Conservation (phyloP, 2,797 vertebrate species). For the Galago senegalensis region DNA sequence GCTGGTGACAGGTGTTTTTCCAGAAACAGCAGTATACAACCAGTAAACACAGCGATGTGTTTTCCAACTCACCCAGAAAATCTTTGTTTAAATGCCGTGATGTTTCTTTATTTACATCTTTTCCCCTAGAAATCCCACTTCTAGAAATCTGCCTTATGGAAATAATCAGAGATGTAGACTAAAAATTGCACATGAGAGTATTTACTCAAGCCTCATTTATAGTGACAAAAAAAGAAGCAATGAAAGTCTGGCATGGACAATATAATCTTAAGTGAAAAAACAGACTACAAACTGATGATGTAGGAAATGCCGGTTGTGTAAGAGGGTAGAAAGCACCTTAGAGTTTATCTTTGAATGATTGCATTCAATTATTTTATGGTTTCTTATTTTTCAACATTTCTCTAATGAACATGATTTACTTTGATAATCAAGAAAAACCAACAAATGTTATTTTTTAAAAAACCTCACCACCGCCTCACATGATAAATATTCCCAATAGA, state of each 20-base stretch:
- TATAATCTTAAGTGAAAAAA: not conserved
- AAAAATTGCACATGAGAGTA: not conserved
- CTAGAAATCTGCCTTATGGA: constrained; percentile 39
- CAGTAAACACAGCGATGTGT: not conserved
- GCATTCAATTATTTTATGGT: not conserved
- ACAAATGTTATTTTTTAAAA: constrained; percentile 23
- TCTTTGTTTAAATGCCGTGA: not conserved
- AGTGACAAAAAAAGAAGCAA: not conserved
- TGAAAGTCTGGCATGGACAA: not conserved
- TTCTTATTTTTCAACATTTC: constrained; percentile 35
- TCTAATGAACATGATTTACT: not conserved
- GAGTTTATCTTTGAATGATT: not conserved
- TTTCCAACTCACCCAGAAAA: constrained; percentile 21
- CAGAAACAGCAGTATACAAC: not conserved
- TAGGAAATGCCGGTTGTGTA: not conserved
- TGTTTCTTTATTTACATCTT: constrained; percentile 34
- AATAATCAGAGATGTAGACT: not conserved
- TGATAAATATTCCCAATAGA: constrained; percentile 33
- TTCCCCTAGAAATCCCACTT: constrained; percentile 33
- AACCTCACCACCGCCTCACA: not conserved
- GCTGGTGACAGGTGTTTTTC: not conserved
- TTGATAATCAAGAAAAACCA: constrained; percentile 3
- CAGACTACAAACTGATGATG: not conserved
- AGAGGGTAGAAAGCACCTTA: not conserved
- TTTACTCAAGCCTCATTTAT: not conserved